Conservation (phyloP, 2,888 invertebrate species). For the Microctonus brassicae region DNA sequence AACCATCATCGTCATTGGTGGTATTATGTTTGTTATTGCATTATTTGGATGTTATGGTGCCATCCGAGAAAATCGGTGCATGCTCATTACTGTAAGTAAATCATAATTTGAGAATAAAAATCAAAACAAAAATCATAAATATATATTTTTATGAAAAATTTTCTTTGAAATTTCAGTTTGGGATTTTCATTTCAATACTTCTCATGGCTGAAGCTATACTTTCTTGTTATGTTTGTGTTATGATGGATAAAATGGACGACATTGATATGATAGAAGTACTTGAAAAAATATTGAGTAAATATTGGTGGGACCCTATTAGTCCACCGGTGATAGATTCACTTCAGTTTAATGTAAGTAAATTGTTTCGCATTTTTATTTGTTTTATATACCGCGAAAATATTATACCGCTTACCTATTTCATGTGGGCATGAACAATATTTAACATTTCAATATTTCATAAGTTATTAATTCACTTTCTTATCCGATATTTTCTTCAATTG, state of each 20-base stretch:
- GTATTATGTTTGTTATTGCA: conserved; percentile 72
- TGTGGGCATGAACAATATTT: too few species aligned
- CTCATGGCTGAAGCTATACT: conserved; percentile 81
- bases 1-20: conserved; percentile 78
- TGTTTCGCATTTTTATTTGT: not conserved
- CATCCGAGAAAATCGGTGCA: conserved; percentile 65
- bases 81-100: conserved; percentile 63
- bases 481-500: not conserved
- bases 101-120: not conserved
- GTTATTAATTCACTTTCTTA: too few species aligned
- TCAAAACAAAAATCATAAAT: not conserved
- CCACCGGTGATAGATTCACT: conserved; percentile 75
- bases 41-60: conserved; percentile 69
- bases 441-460: too few species aligned
- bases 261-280: conserved; percentile 70
- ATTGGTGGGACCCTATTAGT: conserved; percentile 69
- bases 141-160: not conserved
- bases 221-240: conserved; percentile 77
- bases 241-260: conserved; percentile 72
- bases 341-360: conserved; percentile 73
- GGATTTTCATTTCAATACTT: conserved; percentile 78
- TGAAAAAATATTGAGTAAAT: conserved; percentile 66
- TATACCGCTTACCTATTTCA: too few species aligned
- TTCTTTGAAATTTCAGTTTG: conserved; percentile 73
- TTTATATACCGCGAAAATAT: not conserved